Evolutionary conservation across 2,888 invertebrate genomes (phyloP).

Genomic region (Andrena haemorrhoa): DNA sequence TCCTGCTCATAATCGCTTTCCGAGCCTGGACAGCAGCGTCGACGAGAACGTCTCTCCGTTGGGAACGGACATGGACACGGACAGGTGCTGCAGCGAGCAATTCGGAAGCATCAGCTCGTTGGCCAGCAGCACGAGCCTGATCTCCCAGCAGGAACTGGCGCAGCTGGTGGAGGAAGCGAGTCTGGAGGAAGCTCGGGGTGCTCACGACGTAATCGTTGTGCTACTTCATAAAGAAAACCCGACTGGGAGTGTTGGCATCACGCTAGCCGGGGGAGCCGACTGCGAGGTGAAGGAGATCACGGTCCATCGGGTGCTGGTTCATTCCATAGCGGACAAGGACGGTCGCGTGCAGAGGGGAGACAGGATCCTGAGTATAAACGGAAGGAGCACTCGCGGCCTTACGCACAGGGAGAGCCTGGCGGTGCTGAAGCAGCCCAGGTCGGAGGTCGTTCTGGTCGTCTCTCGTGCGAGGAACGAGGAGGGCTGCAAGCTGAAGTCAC

Average conservation of each 20-base stretch:
- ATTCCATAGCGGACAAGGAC: slow-evolving; percentile 94
- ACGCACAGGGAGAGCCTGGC: slow-evolving; percentile 95
- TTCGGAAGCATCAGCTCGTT: slow-evolving; percentile 87
- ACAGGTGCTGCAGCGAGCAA: slow-evolving; percentile 81
- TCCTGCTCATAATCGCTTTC: slow-evolving; percentile 84
- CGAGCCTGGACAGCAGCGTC: slow-evolving; percentile 86
- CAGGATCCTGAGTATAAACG: slow-evolving; percentile 95
- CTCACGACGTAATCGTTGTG: slow-evolving; percentile 88
- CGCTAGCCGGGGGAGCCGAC: slow-evolving; percentile 95
- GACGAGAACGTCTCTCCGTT: slow-evolving; percentile 80
- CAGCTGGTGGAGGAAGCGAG: slow-evolving; percentile 89
- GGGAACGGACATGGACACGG: slow-evolving; percentile 76
- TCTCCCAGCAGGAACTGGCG: slow-evolving; percentile 88
- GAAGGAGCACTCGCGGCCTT: slow-evolving; percentile 92
- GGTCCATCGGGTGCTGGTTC: slow-evolving; percentile 94
- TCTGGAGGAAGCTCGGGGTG: slow-evolving; percentile 86
- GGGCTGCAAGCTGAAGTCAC: slow-evolving; percentile 71
- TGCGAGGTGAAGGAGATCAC: slow-evolving; percentile 97
- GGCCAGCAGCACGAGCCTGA: slow-evolving; percentile 87
- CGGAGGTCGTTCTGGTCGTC: slow-evolving; percentile 92
- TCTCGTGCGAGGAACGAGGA: slow-evolving; percentile 85
- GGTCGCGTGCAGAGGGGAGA: slow-evolving; percentile 95
- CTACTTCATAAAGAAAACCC: slow-evolving; percentile 89
- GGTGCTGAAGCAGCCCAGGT: slow-evolving; percentile 92
- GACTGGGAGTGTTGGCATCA: slow-evolving; percentile 93